Evolutionary conservation across 92 coral and sea anemone species (phyloP).

Genomic region (Epizoanthus scotinus): DNA sequence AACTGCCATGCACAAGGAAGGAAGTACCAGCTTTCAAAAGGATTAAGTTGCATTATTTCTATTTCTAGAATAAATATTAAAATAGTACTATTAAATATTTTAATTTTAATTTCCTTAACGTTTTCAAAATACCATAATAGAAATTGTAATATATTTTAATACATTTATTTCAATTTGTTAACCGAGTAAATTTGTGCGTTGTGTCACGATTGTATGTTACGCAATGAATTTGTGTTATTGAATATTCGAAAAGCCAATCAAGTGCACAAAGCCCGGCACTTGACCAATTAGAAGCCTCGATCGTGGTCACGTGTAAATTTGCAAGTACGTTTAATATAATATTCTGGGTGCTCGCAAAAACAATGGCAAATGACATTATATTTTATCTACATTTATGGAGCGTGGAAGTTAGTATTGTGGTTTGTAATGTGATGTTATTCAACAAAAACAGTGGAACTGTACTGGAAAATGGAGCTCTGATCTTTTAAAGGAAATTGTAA

Average conservation of each 20-base stretch:
- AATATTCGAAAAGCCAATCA: constrained; percentile 22
- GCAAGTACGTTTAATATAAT: constrained; percentile 31
- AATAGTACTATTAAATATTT: too few species aligned
- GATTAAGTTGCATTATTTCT: too few species aligned
- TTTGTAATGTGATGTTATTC: constrained; percentile 28
- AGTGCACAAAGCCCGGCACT: not conserved
- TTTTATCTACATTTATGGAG: constrained; percentile 23
- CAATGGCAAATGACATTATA: constrained; percentile 24
- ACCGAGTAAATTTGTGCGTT: too few species aligned
- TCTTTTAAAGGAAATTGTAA: constrained; percentile 1
- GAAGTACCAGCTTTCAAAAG: too few species aligned
- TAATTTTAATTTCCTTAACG: too few species aligned
- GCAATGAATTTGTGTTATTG: too few species aligned
- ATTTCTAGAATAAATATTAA: too few species aligned
- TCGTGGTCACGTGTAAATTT: constrained; percentile 31
- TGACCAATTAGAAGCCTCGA: constrained; percentile 26
- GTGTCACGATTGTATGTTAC: too few species aligned
- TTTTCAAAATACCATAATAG: too few species aligned
- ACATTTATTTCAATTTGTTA: too few species aligned
- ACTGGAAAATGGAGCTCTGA: not conserved
- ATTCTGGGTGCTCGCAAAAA: constrained; percentile 15
- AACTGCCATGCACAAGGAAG: too few species aligned
- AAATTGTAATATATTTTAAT: too few species aligned
- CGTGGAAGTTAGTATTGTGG: constrained; percentile 26
- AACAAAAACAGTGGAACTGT: constrained; percentile 7